Evolutionary conservation across 1,140 invertebrate genomes (phyloP).

Genomic region (Drosophila kepulauana): DNA sequence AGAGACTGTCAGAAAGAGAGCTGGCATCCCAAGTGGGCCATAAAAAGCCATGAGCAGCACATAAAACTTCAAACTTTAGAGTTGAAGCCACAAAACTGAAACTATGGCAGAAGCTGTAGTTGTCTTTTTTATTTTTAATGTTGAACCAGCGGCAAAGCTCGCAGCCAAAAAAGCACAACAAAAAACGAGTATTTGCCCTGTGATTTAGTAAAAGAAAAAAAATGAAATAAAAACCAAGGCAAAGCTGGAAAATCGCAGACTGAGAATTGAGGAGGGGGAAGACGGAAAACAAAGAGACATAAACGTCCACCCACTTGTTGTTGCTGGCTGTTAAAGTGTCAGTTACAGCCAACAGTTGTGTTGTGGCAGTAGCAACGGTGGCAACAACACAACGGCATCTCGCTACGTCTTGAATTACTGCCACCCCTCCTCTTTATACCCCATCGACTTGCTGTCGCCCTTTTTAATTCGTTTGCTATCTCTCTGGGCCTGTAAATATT

Average conservation of each 20-base stretch:
- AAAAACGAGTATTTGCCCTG: constrained; percentile 35
- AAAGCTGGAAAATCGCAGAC: constrained; percentile 49
- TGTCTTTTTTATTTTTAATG: no score
- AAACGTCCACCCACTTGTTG: constrained; percentile 80
- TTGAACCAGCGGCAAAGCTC: constrained; percentile 18
- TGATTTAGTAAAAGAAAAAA: constrained; percentile 58
- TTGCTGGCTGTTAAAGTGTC: constrained; percentile 76
- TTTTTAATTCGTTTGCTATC: constrained; percentile 42
- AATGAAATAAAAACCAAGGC: constrained; percentile 61
- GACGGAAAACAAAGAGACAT: constrained; percentile 76
- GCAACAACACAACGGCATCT: constrained; percentile 42
- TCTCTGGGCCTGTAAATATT: constrained; percentile 63
- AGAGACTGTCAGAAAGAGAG: not conserved
- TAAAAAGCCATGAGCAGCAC: constrained; percentile 50
- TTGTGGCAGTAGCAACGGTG: constrained; percentile 26
- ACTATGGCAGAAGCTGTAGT: constrained; percentile 21
- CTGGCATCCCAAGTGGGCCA: constrained; percentile 35
- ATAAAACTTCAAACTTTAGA: constrained; percentile 44
- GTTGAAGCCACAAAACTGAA: constrained; percentile 24
- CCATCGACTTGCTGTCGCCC: constrained; percentile 17
- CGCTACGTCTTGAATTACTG: constrained; percentile 18
- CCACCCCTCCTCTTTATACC: not conserved
- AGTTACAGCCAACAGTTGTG: constrained; percentile 53
- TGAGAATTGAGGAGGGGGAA: not conserved
- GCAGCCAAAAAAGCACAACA: constrained; percentile 4